These are phyloP conservation scores for Sinopyrophorus schimmeli DNA, from an alignment of 2,888 invertebrate genomes.

Conservation along the genomic window DNA sequence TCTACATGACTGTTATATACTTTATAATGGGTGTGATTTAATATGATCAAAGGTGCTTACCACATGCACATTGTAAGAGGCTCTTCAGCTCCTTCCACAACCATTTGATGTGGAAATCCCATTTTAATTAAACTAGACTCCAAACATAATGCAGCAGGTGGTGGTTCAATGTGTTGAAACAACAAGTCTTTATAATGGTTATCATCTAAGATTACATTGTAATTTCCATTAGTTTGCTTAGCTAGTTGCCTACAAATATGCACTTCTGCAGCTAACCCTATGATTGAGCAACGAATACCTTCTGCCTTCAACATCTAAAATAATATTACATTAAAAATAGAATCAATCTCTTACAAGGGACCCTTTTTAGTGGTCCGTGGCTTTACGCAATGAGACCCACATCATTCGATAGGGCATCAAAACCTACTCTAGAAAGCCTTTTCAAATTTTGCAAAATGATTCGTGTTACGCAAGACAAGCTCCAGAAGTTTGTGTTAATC, in stretches of 20 bases:
- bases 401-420: background rate
- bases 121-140: constrained; percentile 89
- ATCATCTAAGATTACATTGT: constrained; percentile 85
- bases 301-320: constrained; percentile 71
- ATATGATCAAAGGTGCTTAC: constrained; percentile 55
- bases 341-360: background rate
- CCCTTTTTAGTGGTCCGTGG: background rate
- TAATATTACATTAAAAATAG: background rate
- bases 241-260: constrained; percentile 86
- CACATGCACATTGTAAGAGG: constrained; percentile 92
- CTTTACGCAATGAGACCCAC: background rate
- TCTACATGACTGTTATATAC: constrained; percentile 74
- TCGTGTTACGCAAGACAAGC: too few species aligned
- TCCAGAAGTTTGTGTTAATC: too few species aligned
- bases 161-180: constrained; percentile 68
- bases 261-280: constrained; percentile 94
- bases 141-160: constrained; percentile 70
- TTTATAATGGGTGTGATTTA: background rate
- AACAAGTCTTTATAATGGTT: constrained; percentile 71
- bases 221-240: constrained; percentile 83
- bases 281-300: constrained; percentile 90
- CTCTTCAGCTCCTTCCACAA: constrained; percentile 61
- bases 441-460: too few species aligned
- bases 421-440: background rate
- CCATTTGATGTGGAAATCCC: constrained; percentile 88